Evolutionary conservation across 2,888 invertebrate genomes (phyloP), one percentile per base, ranked within the genome.

Genomic region (Drosophila gaucha): DNA sequence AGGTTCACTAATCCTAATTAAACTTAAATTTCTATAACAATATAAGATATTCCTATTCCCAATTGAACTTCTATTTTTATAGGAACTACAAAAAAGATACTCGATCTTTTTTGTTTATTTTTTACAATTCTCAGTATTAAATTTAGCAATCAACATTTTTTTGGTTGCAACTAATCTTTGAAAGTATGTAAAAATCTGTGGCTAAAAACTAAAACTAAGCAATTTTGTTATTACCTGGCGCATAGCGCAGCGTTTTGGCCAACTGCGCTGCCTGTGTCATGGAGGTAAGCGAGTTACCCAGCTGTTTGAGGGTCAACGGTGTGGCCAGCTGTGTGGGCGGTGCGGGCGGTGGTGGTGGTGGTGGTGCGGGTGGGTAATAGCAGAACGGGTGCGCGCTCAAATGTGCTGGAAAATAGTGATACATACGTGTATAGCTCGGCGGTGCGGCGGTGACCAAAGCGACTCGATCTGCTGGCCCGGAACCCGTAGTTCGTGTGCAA

Each of bases 341-440:
- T 73, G 87, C 78, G 60, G 89, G 89, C 78, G 85, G 88, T 85
- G 87, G 86, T 67, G 88, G 89, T 78, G 88, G 89, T 78, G 90
- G 90, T 87, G 91, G 91, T 88, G 91, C 91, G 89, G 91, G 91
- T 76, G 92, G 91, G 84, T 92, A 92, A 88, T 91, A 92, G 86
- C 91, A 92, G 84, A 91, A 91, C 88, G 93, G 93, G 87, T 92
- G 92, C 89, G 92, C 91, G 88, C 92, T 92, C 91, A 92, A 92
- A 86, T 93, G 93, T 90, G 92, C 92, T 90, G 92, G 92, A 91
- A 93, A 93, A 92, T 93, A 94, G 91, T 94, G 93, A 91, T 93
- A 93, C 92, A 93, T 93, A 91, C 94, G 93, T 90, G 93, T 93
- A 92, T 94, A 94, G 90, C 93, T 93, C 78, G 94, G 93, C 79